phyloP scores from a whole-genome alignment of 2,113 vertebrate species.

The Platycercus adscitus region DNA sequence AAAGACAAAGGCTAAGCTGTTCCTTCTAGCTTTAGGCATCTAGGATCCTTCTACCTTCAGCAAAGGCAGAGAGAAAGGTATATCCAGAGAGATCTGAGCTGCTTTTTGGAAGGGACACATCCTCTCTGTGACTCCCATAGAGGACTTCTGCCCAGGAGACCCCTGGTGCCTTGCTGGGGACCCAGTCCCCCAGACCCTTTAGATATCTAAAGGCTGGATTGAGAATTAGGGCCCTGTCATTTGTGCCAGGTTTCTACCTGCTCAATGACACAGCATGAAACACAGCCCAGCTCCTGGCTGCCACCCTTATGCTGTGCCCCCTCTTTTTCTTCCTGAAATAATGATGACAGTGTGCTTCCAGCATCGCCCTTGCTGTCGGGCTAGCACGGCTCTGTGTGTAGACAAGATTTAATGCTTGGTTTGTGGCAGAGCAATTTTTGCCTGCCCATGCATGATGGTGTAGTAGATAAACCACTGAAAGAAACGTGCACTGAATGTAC shows the following conservation, averaged over 20 bases:
- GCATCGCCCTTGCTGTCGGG: neutral
- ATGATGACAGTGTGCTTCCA: fast-evolving
- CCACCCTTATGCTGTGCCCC: neutral
- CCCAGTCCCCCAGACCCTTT: neutral
- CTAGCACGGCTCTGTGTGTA: neutral
- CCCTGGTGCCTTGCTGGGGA: neutral
- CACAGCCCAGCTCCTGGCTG: neutral
- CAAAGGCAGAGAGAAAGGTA: neutral
- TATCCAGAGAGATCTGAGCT: neutral
- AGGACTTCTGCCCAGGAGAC: neutral
- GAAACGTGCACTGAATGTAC: fast-evolving
- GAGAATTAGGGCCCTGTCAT: neutral
- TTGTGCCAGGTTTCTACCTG: neutral
- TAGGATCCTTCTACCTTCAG: neutral
- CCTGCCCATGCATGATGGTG: neutral
- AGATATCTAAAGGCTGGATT: neutral
- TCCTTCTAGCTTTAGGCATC: neutral
- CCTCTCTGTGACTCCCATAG: neutral
- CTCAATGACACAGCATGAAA: neutral
- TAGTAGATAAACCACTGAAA: neutral
- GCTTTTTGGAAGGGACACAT: neutral
- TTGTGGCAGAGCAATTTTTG: neutral
- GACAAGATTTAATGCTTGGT: neutral
- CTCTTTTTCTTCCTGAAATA: neutral
- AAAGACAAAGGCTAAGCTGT: conserved; percentile 23